A percentile compares a stretch with the other conserved stretches of the same genome.
phyloP scores from a whole-genome alignment of 2,113 vertebrate genomes.

The Lophotis ruficrista region DNA sequence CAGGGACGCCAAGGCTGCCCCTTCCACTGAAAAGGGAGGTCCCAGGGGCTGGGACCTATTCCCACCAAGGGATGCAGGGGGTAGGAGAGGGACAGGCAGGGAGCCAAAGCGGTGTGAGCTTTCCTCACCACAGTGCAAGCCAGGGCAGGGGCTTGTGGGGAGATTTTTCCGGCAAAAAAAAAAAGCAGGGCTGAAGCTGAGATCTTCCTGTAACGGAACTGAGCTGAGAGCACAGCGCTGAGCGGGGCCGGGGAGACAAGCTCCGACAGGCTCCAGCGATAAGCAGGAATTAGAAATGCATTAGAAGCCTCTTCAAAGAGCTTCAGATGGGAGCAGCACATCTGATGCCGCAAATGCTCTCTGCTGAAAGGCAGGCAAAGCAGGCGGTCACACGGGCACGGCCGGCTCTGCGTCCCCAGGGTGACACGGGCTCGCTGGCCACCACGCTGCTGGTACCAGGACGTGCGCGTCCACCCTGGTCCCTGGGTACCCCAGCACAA shows the following conservation, averaged over 20 bases:
- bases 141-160: no score
- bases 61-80: not conserved
- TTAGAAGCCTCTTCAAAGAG: conserved; percentile 42
- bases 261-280: conserved; percentile 26
- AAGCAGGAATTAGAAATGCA: conserved; percentile 70
- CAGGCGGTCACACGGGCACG: not conserved
- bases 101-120: not conserved
- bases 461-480: rapidly evolving
- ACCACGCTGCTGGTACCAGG: not conserved
- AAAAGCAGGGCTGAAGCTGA: not conserved
- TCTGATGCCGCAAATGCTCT: not conserved
- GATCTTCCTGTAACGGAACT: not conserved
- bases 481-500: rapidly evolving
- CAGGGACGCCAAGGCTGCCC: no score
- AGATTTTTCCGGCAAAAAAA: not conserved
- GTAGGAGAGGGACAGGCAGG: not conserved
- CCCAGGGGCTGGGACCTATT: not conserved
- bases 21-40: no score
- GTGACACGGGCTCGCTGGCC: not conserved
- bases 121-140: not conserved
- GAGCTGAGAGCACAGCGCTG: not conserved
- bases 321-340: not conserved
- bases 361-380: not conserved
- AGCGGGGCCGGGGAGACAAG: conserved; percentile 31
- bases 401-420: not conserved